Conservation (phyloP, 2,888 invertebrate genomes). For the Andrena minutula region DNA sequence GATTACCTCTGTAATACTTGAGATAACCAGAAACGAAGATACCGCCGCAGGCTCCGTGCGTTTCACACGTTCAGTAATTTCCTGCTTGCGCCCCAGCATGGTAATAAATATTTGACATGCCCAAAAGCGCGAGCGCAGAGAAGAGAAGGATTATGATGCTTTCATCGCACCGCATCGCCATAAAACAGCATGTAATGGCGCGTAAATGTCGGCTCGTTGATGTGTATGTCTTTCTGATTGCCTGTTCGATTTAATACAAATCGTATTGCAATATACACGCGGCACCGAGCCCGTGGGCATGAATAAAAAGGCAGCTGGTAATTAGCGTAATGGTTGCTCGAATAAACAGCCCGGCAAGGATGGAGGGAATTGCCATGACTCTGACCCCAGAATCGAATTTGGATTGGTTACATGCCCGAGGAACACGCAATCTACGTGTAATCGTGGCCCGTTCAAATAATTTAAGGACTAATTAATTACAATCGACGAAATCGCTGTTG, state of each 20-base stretch:
- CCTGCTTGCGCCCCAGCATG: background rate
- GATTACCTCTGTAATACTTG: too few species aligned
- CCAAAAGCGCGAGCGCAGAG: background rate
- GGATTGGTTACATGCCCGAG: background rate
- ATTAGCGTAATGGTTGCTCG: slow-evolving; percentile 12
- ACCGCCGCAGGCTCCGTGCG: background rate
- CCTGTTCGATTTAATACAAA: background rate
- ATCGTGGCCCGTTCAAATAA: slow-evolving; percentile 14
- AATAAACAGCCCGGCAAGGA: background rate
- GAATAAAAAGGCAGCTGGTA: slow-evolving; percentile 3
- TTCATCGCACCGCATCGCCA: background rate
- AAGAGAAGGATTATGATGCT: background rate
- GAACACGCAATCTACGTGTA: background rate
- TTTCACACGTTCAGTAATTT: background rate
- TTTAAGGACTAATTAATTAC: slow-evolving; percentile 41
- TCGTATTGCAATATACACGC: background rate
- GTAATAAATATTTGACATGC: background rate
- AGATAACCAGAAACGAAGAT: background rate
- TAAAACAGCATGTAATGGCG: slow-evolving; percentile 3
- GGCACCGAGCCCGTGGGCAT: background rate
- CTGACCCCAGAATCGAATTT: slow-evolving; percentile 6
- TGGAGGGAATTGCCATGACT: background rate
- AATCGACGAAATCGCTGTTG: slow-evolving; percentile 29
- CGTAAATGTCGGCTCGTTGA: background rate
- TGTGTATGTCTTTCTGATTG: slow-evolving; percentile 12